Evolutionary conservation across 64 coral and sea anemone genomes (phyloP).

Genomic region (Actinia equina): DNA sequence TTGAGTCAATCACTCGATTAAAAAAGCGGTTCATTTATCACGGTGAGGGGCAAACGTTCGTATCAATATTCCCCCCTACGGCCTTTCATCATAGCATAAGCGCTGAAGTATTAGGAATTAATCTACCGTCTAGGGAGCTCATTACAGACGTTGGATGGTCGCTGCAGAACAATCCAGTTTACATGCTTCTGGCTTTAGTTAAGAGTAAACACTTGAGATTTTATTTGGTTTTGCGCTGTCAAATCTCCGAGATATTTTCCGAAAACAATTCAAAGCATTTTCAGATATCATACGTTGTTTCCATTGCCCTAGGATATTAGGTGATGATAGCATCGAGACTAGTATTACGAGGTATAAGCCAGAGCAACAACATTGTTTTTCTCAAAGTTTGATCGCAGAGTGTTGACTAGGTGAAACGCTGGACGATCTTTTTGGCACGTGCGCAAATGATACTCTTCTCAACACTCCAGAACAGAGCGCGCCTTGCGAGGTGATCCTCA

Average conservation of each 20-base stretch:
- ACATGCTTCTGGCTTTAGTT: background rate
- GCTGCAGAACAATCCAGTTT: background rate
- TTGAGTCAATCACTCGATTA: background rate
- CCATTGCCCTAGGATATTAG: background rate
- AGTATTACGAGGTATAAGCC: background rate
- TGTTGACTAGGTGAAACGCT: background rate
- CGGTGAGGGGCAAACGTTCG: background rate
- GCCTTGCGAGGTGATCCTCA: background rate
- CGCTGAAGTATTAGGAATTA: background rate
- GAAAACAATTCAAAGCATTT: background rate
- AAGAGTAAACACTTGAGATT: slow-evolving; percentile 12
- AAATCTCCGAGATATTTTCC: background rate
- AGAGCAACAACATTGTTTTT: background rate
- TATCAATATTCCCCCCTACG: background rate
- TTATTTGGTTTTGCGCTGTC: background rate
- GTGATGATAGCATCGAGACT: background rate
- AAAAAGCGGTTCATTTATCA: slow-evolving; percentile 13
- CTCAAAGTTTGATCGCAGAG: background rate
- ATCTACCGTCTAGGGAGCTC: slow-evolving; percentile 4
- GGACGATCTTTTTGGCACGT: slow-evolving; percentile 8
- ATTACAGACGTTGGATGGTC: background rate
- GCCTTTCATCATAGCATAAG: background rate
- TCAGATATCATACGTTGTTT: background rate
- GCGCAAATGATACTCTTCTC: background rate
- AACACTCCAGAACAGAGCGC: background rate